Evolutionary conservation across 2,797 vertebrate genomes (phyloP).

Genomic region (Tolypeutes matacus): DNA sequence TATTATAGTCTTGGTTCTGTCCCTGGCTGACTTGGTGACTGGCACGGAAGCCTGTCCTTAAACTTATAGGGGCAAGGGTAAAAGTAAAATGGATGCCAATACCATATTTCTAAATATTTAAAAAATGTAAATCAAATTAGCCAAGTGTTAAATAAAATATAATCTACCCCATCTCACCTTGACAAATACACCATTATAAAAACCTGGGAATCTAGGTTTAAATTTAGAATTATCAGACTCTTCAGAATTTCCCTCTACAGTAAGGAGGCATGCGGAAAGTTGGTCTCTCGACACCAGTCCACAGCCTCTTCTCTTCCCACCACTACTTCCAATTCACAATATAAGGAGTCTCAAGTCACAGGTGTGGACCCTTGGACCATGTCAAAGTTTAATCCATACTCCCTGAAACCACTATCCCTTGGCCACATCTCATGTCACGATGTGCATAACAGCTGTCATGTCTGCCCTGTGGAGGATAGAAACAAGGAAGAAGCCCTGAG

Average conservation of each 20-base stretch:
- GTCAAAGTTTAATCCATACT: neutral
- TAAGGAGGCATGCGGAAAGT: neutral
- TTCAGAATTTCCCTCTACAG: neutral
- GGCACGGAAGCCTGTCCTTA: neutral
- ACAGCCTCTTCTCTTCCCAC: neutral
- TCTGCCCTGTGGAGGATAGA: neutral
- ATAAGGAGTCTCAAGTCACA: neutral
- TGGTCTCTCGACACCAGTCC: neutral
- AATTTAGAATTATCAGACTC: neutral
- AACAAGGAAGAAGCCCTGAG: neutral
- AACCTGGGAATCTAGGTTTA: neutral
- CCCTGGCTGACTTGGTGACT: neutral
- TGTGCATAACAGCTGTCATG: neutral
- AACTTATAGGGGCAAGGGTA: neutral
- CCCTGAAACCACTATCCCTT: neutral
- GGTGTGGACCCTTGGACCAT: neutral
- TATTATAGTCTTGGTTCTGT: neutral
- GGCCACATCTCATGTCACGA: neutral
- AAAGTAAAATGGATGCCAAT: neutral
- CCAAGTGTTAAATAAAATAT: neutral
- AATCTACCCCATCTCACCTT: neutral
- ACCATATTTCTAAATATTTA: neutral
- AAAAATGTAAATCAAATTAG: conserved; percentile 29
- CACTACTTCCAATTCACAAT: neutral
- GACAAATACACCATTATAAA: neutral